Conservation (phyloP, 1,140 invertebrate genomes). For the Caenorhabditis inopinata region DNA sequence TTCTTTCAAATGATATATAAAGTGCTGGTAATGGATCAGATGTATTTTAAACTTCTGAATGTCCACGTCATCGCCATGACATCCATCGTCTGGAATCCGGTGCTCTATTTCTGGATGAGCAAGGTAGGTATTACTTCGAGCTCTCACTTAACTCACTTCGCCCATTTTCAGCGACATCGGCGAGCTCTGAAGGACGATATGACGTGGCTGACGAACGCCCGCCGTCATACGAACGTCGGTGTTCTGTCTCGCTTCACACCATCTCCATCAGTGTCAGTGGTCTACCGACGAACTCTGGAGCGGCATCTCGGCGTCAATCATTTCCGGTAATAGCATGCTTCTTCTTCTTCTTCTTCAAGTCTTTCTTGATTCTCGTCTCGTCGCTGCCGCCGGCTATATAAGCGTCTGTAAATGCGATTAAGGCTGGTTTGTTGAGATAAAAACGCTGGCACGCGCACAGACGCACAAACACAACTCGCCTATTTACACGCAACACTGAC, state of each 20-base stretch:
- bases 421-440: background rate
- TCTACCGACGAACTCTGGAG: conserved; percentile 62
- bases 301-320: conserved; percentile 54
- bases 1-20: conserved; percentile 27
- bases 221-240: conserved; percentile 55
- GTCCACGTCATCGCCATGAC: conserved; percentile 65
- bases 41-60: conserved; percentile 65
- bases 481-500: conserved; percentile 17
- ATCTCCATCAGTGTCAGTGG: conserved; percentile 61
- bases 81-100: conserved; percentile 64
- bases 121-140: conserved; percentile 49
- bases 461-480: background rate
- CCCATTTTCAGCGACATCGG: conserved; percentile 56
- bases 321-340: conserved; percentile 35
- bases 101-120: conserved; percentile 66
- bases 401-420: background rate
- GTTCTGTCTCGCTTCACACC: conserved; percentile 61
- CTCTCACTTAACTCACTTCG: background rate
- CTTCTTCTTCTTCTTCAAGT: background rate
- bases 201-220: conserved; percentile 64
- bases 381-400: conserved; percentile 20
- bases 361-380: conserved; percentile 26
- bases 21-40: conserved; percentile 38
- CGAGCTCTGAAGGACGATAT: conserved; percentile 65
- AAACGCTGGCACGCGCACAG: background rate